Evolutionary conservation across 1,140 invertebrate genomes (phyloP).

Genomic region (Apis laboriosa): DNA sequence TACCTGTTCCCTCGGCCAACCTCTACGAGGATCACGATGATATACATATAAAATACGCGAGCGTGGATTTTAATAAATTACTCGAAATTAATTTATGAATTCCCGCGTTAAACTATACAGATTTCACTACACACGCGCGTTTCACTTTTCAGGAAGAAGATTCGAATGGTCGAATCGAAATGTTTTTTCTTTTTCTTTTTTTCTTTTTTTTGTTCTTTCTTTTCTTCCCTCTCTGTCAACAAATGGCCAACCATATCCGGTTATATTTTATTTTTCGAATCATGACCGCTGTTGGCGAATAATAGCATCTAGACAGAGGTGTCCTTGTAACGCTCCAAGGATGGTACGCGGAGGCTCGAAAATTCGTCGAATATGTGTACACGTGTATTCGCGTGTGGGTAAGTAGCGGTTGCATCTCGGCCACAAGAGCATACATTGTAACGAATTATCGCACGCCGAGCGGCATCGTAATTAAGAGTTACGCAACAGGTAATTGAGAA

Average conservation of each 20-base stretch:
- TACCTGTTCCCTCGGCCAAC: not conserved
- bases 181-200: not conserved
- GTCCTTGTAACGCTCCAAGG: constrained; percentile 23
- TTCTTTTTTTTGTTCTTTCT: too few relatives aligned
- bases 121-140: not conserved
- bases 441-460: constrained; percentile 55
- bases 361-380: constrained; percentile 28
- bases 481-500: constrained; percentile 63
- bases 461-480: constrained; percentile 62
- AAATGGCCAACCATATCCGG: not conserved
- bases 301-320: constrained; percentile 6
- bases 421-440: constrained; percentile 45
- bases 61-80: constrained; percentile 27
- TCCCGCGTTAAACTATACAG: not conserved
- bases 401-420: constrained; percentile 10
- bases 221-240: not conserved
- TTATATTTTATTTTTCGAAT: constrained; percentile 6
- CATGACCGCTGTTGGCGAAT: constrained; percentile 20
- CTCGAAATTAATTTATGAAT: constrained; percentile 11
- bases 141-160: not conserved
- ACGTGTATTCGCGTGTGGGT: constrained; percentile 3
- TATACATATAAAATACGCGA: constrained; percentile 7
- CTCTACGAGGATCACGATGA: constrained; percentile 5
- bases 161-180: not conserved
- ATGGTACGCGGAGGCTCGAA: constrained; percentile 1